Base-by-base conservation (phyloP, 1,140 invertebrate genomes). In the Hycleus cichorii region DNA sequence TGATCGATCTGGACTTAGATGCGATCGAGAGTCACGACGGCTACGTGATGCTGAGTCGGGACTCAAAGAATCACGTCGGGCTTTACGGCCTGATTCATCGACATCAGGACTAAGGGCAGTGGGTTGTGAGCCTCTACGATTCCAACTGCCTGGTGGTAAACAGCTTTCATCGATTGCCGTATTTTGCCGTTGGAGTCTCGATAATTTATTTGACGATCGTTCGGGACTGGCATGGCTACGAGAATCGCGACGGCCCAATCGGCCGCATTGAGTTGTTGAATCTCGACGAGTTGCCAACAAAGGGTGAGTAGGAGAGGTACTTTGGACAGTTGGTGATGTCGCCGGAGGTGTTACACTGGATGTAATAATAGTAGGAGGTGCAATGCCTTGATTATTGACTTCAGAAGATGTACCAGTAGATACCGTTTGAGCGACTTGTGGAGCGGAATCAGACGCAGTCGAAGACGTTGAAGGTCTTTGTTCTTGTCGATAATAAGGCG, bases 81-180 rank as follows among this genome's bases (percentile, higher is more conserved):
- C 88, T 72, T 84, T 85, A 39, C 87, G 79, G 44, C 85, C 82
- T 3, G 62, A 65, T 74, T 81, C 78, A 24, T 84, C 83, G 10
- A 77, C 75, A 68, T 88, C 86, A 0, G 90, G 90, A 57, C 88
- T 89, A 43, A 94, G 75, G 4, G 89, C 90, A 2, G 89, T 89
- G 42, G 90, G 88, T 50, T 79, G 80, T 12, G 89, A 89, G 26
- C 83, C 86, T 39, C 87, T 77, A 45, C 89, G 79, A 11, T 82
- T 80, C 68, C 70, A 74, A 52, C 75, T 74, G 27, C 83, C 81
- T 12, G 87, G 85, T 27, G 87, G 87, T 52, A 88, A 75, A 46
- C 75, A 81, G 50, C 84, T 86, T 73, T 94, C 91, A 73, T 94
- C 91, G 72, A 91, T 90, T 43, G 91, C 88, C 4, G 91, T 92